Conservation (phyloP, 1,140 invertebrate species). For the Achatina immaculata region DNA sequence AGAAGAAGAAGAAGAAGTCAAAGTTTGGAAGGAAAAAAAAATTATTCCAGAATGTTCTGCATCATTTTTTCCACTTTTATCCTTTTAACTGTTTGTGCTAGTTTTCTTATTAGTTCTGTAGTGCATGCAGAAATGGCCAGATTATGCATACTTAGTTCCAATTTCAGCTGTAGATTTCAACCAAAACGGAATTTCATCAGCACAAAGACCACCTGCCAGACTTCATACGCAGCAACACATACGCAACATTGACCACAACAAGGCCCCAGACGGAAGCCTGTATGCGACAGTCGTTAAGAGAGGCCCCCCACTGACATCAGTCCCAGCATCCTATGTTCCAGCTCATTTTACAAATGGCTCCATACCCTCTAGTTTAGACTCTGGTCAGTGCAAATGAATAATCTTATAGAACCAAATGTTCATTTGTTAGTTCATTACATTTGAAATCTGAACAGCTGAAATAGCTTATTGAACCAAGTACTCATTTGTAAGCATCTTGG, state of each 20-base stretch:
- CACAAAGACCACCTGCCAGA: conserved; percentile 31
- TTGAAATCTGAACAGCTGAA: too few species aligned
- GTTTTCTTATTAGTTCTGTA: too few species aligned
- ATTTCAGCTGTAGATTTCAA: conserved; percentile 43
- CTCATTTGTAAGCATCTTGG: too few species aligned
- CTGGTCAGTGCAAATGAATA: conserved; percentile 59
- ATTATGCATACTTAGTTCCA: neutral
- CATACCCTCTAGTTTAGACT: conserved; percentile 60
- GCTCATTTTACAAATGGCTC: conserved; percentile 48
- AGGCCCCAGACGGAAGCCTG: conserved; percentile 87
- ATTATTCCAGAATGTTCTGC: too few species aligned
- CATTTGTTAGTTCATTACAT: too few species aligned
- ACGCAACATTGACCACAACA: conserved; percentile 64
- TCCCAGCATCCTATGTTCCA: conserved; percentile 1
- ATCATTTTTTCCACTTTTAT: too few species aligned
- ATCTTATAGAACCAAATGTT: too few species aligned
- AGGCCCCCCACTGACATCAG: conserved; percentile 24
- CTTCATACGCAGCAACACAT: conserved; percentile 75
- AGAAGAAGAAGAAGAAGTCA: too few species aligned
- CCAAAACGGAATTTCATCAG: conserved; percentile 41
- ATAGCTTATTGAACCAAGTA: too few species aligned
- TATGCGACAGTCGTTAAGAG: conserved; percentile 79
- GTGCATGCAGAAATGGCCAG: too few species aligned
- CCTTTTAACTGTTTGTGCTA: too few species aligned
- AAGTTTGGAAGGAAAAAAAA: too few species aligned